These are phyloP conservation scores for Columba guinea DNA, from an alignment of 2,797 vertebrate genomes.

Conservation along the genomic window DNA sequence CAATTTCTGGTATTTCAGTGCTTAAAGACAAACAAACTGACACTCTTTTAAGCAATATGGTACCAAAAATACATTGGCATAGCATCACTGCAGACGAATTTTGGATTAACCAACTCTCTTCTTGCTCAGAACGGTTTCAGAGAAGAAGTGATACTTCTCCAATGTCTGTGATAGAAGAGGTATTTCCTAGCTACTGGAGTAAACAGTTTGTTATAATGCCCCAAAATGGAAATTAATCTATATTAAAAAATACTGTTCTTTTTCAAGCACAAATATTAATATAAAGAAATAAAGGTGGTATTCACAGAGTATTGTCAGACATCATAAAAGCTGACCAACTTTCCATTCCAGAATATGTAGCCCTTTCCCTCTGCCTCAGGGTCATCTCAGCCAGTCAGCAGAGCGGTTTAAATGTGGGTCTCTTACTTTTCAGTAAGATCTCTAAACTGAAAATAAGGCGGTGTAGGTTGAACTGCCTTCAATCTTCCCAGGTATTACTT, in stretches of 20 bases:
- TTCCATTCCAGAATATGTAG: neutral
- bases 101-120: too few species aligned
- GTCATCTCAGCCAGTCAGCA: neutral
- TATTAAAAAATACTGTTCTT: neutral
- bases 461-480: neutral
- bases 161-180: accelerated
- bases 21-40: neutral
- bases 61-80: neutral
- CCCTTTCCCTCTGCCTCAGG: neutral
- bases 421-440: neutral
- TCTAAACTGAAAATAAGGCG: neutral
- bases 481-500: neutral
- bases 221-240: neutral
- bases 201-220: neutral
- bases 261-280: neutral
- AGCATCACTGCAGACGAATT: neutral
- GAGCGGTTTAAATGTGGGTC: accelerated
- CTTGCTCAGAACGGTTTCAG: neutral
- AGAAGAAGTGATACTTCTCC: neutral
- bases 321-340: accelerated
- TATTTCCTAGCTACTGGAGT: neutral
- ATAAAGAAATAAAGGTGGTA: neutral
- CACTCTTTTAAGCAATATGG: neutral
- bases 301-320: neutral
- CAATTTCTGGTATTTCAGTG: neutral